Conservation (phyloP, 2,888 invertebrate species). For the Polylopha cassiicola region DNA sequence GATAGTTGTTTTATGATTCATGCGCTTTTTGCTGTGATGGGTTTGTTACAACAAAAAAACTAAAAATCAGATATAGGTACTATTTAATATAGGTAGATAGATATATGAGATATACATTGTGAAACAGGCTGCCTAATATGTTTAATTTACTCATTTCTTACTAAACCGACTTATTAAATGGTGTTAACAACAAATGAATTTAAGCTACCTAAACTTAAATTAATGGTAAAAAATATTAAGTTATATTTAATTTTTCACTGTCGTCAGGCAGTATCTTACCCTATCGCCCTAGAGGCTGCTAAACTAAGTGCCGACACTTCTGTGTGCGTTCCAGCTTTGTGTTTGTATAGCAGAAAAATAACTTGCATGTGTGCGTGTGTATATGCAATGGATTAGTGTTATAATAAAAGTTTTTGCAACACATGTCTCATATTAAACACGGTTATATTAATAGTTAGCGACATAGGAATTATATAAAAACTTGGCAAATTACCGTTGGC, state of each 20-base stretch:
- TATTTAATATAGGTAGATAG: too few species aligned
- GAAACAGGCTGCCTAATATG: too few species aligned
- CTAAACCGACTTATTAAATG: too few species aligned
- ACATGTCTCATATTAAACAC: conserved; percentile 78
- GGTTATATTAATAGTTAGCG: conserved; percentile 69
- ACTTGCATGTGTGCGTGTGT: conserved; percentile 37
- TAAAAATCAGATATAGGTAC: too few species aligned
- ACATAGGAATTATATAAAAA: conserved; percentile 70
- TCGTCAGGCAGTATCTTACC: conserved; percentile 44
- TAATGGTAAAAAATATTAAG: too few species aligned
- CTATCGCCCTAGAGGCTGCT: conserved; percentile 49
- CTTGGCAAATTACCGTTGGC: conserved; percentile 65
- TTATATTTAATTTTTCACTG: not conserved
- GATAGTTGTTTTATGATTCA: too few species aligned
- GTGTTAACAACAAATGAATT: too few species aligned
- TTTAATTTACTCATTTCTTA: too few species aligned
- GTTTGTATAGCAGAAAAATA: conserved; percentile 38
- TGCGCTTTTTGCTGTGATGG: too few species aligned
- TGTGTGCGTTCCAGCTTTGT: conserved; percentile 50
- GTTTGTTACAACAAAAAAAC: too few species aligned
- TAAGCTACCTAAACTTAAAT: too few species aligned
- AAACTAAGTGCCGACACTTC: conserved; percentile 61
- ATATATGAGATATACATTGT: too few species aligned
- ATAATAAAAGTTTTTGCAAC: conserved; percentile 78
- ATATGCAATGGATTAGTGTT: conserved; percentile 76